Percentiles rank a stretch among this genome's conserved stretches.
Conservation (phyloP, 2,113 vertebrate species). For the Erythrocebus patas region DNA sequence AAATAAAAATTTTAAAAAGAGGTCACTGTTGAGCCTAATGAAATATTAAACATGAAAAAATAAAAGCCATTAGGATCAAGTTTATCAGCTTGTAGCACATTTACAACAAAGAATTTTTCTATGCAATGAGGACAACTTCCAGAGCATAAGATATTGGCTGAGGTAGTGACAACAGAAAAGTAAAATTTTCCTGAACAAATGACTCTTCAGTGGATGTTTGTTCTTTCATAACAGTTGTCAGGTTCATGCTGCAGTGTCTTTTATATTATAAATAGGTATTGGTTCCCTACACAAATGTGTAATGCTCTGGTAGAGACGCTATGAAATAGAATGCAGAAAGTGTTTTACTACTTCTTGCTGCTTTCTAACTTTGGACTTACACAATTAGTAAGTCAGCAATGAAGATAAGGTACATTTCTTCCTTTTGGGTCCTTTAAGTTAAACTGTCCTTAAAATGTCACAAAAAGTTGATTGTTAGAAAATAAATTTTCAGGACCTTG, state of each 20-base stretch:
- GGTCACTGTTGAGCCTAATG: constrained; percentile 10
- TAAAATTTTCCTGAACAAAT: constrained; percentile 22
- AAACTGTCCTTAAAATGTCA: neutral
- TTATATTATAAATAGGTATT: neutral
- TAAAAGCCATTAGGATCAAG: neutral
- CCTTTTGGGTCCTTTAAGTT: neutral
- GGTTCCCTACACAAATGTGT: neutral
- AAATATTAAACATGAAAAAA: constrained; percentile 49
- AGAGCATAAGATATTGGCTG: neutral
- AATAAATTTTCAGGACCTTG: neutral
- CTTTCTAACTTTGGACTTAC: neutral
- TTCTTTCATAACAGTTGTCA: neutral
- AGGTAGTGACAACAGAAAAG: neutral
- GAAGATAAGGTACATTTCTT: neutral
- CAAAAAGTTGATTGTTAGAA: neutral
- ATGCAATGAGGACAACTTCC: neutral
- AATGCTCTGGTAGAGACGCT: neutral
- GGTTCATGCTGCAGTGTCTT: neutral
- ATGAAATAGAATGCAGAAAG: neutral
- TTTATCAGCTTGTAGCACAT: constrained; percentile 49
- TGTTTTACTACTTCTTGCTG: neutral
- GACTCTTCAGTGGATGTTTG: neutral
- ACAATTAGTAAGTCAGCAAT: neutral
- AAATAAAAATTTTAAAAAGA: neutral
- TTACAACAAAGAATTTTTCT: constrained; percentile 6